Evolutionary conservation across 2,113 vertebrate genomes (phyloP), one percentile per base, ranked within the genome.

Genomic region (Hippolais icterina): DNA sequence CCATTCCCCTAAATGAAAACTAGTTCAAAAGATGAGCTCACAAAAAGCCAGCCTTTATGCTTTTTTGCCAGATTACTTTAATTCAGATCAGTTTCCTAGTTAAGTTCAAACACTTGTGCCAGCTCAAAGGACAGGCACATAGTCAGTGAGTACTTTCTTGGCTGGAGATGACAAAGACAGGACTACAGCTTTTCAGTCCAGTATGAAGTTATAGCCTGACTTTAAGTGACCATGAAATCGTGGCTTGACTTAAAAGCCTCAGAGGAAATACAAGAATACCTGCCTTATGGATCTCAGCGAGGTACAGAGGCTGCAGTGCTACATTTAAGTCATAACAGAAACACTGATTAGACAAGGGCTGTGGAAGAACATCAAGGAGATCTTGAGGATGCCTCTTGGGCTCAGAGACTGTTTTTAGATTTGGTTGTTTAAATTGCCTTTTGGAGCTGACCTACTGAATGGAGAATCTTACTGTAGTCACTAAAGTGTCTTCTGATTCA

Each of bases 11-110:
- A 82, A 87, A 90, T 71, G 89, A 96, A 87, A 97, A 87, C 89
- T 86, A 94, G 81, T 92, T 83, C 2, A 4, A 71, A 95, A 92
- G 80, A 96, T 84, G 92, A 96, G 57, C 71, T 97, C 92, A 93
- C 49, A 89, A 76, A 54, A 88, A 92, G 39, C 10, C 12, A 76
- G 7, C 37, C 46, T 37, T 89, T 11, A 29, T 4, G 12, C 20
- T 54, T 93, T 94, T 70, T 70, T 88, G 59, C 50, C 64, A 89
- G 72, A 77, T 70, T 74, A 39, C 47, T 91, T 66, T 66, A 87
- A 68, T 84, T 89, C 80, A 39, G n/a, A 81, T 83, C 39, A 81
- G 60, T 63, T 87, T 23, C 72, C 35, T 50, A 65, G 25, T 52
- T 53, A 81, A 87, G 33, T 78, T 95, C 83, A 91, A 92, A 91